These are phyloP conservation scores for Meghimatium bilineatum DNA, from an alignment of 2,888 invertebrate genomes.

Conservation along the genomic window DNA sequence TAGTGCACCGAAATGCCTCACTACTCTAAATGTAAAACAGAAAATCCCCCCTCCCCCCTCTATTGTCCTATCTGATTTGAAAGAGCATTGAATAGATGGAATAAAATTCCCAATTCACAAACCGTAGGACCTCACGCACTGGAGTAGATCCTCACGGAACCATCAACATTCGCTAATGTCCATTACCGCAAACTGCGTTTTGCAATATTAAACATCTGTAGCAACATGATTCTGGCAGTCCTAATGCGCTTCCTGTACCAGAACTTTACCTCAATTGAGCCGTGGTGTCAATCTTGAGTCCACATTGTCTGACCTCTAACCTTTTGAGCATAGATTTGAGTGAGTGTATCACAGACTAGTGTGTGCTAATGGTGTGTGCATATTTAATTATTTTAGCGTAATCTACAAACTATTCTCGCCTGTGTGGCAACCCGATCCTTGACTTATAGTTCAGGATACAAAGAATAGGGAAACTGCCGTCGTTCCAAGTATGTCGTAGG, in stretches of 20 bases:
- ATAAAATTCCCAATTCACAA: too few relatives aligned
- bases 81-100: too few relatives aligned
- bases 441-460: too few relatives aligned
- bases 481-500: too few relatives aligned
- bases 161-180: background rate
- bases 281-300: slow-evolving; percentile 12
- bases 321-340: background rate
- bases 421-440: background rate
- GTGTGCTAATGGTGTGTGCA: background rate
- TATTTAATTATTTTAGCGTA: slow-evolving; percentile 21
- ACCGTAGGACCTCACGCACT: background rate
- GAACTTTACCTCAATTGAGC: background rate
- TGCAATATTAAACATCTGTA: slow-evolving; percentile 11
- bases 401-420: background rate
- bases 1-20: too few relatives aligned
- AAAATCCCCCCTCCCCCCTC: too few relatives aligned
- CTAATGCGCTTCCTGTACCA: slow-evolving; percentile 26
- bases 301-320: slow-evolving; percentile 16
- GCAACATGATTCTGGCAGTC: background rate
- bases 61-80: too few relatives aligned
- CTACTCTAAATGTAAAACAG: too few relatives aligned
- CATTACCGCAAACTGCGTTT: background rate
- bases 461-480: too few relatives aligned
- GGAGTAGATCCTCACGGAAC: too few relatives aligned
- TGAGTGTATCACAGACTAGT: background rate